phyloP scores from a whole-genome alignment of 1,140 invertebrate genomes.

The Formica selysi region DNA sequence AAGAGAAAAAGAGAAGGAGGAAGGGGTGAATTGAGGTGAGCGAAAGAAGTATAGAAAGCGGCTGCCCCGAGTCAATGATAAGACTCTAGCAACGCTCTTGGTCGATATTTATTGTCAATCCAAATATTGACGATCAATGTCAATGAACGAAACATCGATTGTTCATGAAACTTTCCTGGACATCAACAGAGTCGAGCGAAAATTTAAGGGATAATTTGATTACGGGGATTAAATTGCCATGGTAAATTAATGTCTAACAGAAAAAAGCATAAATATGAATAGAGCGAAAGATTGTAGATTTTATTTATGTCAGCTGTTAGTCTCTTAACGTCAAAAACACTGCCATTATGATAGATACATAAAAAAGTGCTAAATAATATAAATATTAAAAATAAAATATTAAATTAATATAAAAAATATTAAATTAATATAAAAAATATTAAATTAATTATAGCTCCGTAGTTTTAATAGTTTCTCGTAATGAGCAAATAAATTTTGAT shows the following conservation, averaged over 20 bases:
- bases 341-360: not conserved
- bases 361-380: not conserved
- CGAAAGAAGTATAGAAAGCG: slow-evolving; percentile 31
- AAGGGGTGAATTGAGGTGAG: not conserved
- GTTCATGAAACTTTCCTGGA: not conserved
- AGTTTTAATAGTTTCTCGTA: not conserved
- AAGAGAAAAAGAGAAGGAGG: not conserved
- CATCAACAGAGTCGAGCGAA: not conserved
- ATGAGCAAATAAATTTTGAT: not conserved
- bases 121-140: slow-evolving; percentile 31
- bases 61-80: slow-evolving; percentile 13
- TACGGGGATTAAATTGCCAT: not conserved
- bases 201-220: not conserved
- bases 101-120: slow-evolving; percentile 58
- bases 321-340: not conserved
- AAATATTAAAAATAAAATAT: not conserved
- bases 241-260: not conserved
- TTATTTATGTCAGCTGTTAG: not conserved
- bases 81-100: not conserved
- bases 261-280: not conserved
- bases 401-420: not conserved
- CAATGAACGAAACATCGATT: not conserved
- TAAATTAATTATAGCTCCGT: not conserved
- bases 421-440: not conserved
- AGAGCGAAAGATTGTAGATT: not conserved